phyloP scores from a whole-genome alignment of 2,797 vertebrate species.

The Xenentodon cancila region DNA sequence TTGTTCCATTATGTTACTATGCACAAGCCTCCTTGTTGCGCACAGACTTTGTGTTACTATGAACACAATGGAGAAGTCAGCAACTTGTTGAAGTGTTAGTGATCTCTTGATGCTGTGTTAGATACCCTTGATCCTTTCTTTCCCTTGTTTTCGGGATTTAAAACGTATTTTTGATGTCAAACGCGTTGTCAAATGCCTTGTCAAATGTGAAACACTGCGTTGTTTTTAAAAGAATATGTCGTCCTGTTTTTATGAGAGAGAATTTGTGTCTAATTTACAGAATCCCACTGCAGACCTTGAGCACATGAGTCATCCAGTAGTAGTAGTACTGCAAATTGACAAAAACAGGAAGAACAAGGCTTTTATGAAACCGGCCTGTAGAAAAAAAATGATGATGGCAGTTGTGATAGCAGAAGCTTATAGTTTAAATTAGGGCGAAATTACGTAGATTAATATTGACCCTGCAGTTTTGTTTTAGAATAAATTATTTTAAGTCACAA shows the following conservation, averaged over 20 bases:
- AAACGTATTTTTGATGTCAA: conserved; percentile 5
- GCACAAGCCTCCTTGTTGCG: conserved; percentile 57
- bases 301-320: conserved; percentile 42
- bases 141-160: conserved; percentile 40
- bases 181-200: conserved; percentile 17
- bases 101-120: conserved; percentile 69
- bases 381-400: not conserved
- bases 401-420: conserved; percentile 6
- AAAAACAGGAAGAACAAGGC: conserved; percentile 7
- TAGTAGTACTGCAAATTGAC: conserved; percentile 5
- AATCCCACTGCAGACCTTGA: conserved; percentile 41
- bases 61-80: conserved; percentile 73
- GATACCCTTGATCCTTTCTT: conserved; percentile 64
- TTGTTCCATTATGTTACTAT: conserved; percentile 76
- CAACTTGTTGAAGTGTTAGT: conserved; percentile 78
- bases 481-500: conserved; percentile 7
- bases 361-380: not conserved
- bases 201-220: conserved; percentile 24
- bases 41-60: conserved; percentile 64
- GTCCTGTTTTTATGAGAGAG: conserved; percentile 13
- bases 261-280: conserved; percentile 31
- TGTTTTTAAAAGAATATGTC: conserved; percentile 3
- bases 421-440: not conserved
- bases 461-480: not conserved
- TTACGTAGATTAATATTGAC: not conserved